Percentiles rank a stretch among this genome's conserved stretches.
These are phyloP conservation scores for Leguminivora glycinivorella DNA, from an alignment of 1,140 invertebrate genomes.

Conservation along the genomic window DNA sequence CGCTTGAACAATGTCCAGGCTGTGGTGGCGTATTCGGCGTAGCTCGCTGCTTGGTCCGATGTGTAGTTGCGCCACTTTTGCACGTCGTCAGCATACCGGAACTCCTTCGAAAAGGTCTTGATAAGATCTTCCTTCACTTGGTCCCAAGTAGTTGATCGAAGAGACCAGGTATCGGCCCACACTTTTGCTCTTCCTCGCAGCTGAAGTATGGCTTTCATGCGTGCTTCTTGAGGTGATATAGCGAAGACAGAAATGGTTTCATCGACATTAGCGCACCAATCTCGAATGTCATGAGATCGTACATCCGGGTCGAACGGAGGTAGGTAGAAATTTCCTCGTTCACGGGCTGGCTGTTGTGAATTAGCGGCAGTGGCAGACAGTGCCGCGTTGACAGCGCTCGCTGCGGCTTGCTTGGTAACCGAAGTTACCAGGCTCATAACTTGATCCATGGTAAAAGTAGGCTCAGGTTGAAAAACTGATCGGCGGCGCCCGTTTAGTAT, in stretches of 20 bases:
- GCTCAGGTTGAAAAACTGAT: not conserved
- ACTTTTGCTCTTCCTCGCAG: slow-evolving; percentile 42
- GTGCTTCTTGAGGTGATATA: slow-evolving; percentile 40
- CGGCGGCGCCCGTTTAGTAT: not conserved
- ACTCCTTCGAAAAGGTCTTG: slow-evolving; percentile 39
- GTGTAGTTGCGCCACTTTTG: slow-evolving; percentile 42
- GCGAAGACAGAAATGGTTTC: slow-evolving; percentile 35
- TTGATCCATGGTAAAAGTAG: not conserved
- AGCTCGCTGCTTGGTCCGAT: slow-evolving; percentile 38
- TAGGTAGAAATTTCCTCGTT: slow-evolving; percentile 36
- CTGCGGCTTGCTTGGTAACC: slow-evolving; percentile 31
- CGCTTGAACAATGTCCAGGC: slow-evolving; percentile 39
- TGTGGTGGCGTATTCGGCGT: slow-evolving; percentile 41
- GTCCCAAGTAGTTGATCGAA: slow-evolving; percentile 39
- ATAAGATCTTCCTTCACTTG: slow-evolving; percentile 41
- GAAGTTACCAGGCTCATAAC: slow-evolving; percentile 30
- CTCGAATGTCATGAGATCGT: slow-evolving; percentile 41
- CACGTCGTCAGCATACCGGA: slow-evolving; percentile 43
- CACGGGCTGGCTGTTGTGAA: not conserved
- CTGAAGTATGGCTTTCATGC: slow-evolving; percentile 45
- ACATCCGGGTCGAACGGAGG: slow-evolving; percentile 42
- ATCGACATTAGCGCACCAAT: slow-evolving; percentile 46
- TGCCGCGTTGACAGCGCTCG: slow-evolving; percentile 36
- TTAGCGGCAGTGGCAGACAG: slow-evolving; percentile 18
- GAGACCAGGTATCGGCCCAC: slow-evolving; percentile 44